Base-by-base conservation (phyloP, 1,140 invertebrate species). In the Trinorchestia longiramus region DNA sequence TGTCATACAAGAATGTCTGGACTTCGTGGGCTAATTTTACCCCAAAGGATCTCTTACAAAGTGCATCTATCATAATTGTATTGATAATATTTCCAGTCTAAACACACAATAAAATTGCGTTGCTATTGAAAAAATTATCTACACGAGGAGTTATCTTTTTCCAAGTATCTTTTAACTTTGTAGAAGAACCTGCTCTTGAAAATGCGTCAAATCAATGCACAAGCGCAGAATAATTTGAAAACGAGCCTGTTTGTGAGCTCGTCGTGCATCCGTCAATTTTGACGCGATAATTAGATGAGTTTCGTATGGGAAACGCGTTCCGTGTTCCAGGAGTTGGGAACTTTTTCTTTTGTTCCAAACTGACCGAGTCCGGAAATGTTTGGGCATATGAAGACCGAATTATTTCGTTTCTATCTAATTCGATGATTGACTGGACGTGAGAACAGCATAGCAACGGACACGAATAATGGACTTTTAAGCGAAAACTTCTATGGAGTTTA, bases 381-480 rank as follows among this genome's bases (percentile, higher is more conserved):
- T 91, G 43, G 88, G 88, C 88, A 42, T 42, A 91, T 43, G 41
- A 91, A 44, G 36, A 91, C 41, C 88, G 88, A 91, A 91, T 91
- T 23, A 91, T 91, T 91, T 43, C 88, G 43, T 43, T 91, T 91
- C 28, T 28, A 36, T 43, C 43, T 91, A 91, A 42, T 42, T 43
- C 88, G 43, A 91, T 91, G 4, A 91, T 91, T 91, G 88, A 91
- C 88, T 91, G 41, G 88, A 91, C 88, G 19, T 43, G 88, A 91
- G 43, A 91, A 91, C 43, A 77, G 62, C 62, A 77, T 77, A 77
- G 62, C 62, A 28, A 77, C 43, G 88, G 88, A 91, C 88, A 23
- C 88, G 88, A 91, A 91, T 91, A 91, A 91, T 91, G 88, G 88
- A 91, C 43, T 43, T 91, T 77, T 91, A 91, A 42, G 88, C 15